Percentiles rank a stretch among this genome's conserved stretches.
These are phyloP conservation scores for Drosophila setifemur DNA, from an alignment of 1,140 invertebrate species.

Conservation along the genomic window DNA sequence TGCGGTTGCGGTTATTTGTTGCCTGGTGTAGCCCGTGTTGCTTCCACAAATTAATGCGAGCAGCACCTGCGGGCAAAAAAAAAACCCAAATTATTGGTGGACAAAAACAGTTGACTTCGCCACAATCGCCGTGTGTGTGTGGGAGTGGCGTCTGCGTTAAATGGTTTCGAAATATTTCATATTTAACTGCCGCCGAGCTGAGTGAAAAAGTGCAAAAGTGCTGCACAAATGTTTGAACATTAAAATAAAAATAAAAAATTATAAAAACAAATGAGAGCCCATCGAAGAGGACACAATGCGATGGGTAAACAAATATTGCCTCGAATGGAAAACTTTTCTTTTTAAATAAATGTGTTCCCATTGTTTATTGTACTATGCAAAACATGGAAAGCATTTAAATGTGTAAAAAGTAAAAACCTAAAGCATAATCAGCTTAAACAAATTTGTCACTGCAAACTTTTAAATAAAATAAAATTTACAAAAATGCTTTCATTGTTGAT, in stretches of 20 bases:
- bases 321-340: too few relatives aligned
- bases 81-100: conserved; percentile 4
- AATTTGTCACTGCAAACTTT: too few relatives aligned
- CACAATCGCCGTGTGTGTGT: background rate
- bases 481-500: too few relatives aligned
- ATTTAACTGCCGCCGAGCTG: conserved; percentile 17
- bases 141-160: background rate
- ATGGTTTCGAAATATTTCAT: conserved; percentile 29
- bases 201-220: conserved; percentile 17
- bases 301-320: conserved; percentile 18
- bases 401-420: too few relatives aligned
- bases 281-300: conserved; percentile 21
- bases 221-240: conserved; percentile 25
- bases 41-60: conserved; percentile 12
- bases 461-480: too few relatives aligned
- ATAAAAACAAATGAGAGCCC: conserved; percentile 32
- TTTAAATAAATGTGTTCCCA: too few relatives aligned
- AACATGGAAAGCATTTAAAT: too few relatives aligned
- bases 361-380: too few relatives aligned
- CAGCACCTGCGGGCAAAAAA: conserved; percentile 19
- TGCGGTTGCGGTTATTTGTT: conserved; percentile 49
- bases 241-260: background rate
- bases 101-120: conserved; percentile 33
- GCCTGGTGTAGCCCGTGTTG: conserved; percentile 5
- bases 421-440: too few relatives aligned